Evolutionary conservation across 2,888 invertebrate species (phyloP), one percentile per base, ranked within the genome.

Genomic region (Dicyrtomina minuta): DNA sequence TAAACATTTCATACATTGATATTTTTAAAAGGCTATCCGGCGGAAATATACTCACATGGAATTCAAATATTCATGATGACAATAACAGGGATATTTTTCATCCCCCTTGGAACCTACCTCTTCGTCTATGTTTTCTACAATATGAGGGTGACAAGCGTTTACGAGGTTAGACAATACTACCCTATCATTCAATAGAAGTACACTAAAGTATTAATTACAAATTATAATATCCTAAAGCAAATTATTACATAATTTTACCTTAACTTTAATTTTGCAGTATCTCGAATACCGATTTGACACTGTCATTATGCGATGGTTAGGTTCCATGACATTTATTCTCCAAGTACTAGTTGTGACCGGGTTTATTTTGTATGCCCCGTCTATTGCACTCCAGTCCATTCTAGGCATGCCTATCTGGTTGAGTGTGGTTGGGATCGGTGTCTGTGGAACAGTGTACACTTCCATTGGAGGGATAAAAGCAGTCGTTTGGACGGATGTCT

Each of bases 271-370:
- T 22, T 67, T 51, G 2, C 24, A 78, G 78, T 78, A 78, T 60
- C 46, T 78, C 58, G 78, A 78, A 44, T 62, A 71, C 22, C 39
- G 78, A 43, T 78, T 77, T 58, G 60, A 76, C 2, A 76, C 78
- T 2, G 17, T 6, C 4, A 71, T 74, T 27, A 74, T 77, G 6
- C 69, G 78, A 27, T 27, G 51, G 27, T 72, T 78, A 53, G 77
- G 75, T 4, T 75, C 78, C 6, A 72, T 75, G 41, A 76, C 75
- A 56, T 78, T 77, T 60, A 74, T 77, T 12, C 33, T 78, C 1
- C 78, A 78, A 71, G 73, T 78, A 75, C 61, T 72, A 0, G 66
- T 78, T 12, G 74, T 75, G 56, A 78, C 76, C 75, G 77, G 76
- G 8, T 13, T 78, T 17, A 74, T 74, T 41, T 67, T 78, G 8